phyloP scores from a whole-genome alignment of 2,797 vertebrate genomes.

The Podarcis siculus region DNA sequence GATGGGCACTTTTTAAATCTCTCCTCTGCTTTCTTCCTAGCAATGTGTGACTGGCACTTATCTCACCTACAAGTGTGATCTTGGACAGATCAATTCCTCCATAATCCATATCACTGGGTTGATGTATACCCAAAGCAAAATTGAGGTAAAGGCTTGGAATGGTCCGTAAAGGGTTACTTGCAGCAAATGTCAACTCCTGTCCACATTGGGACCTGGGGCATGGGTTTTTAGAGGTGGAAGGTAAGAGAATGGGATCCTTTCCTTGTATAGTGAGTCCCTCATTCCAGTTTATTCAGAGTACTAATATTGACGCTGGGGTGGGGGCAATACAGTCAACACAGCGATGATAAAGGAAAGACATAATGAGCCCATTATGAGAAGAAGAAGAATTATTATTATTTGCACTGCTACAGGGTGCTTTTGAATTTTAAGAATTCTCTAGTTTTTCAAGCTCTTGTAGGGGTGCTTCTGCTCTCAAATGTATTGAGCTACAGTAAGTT shows the following conservation, averaged over 20 bases:
- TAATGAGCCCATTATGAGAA: too few species aligned
- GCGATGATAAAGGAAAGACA: not conserved
- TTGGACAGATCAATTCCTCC: constrained; percentile 26
- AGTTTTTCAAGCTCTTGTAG: too few species aligned
- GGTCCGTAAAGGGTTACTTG: not conserved
- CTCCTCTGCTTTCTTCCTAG: not conserved
- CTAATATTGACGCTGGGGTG: not conserved
- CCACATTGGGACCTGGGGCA: not conserved
- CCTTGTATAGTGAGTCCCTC: not conserved
- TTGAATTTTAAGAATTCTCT: too few species aligned
- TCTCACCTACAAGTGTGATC: constrained; percentile 2
- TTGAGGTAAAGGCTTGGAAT: constrained; percentile 18
- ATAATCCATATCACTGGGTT: not conserved
- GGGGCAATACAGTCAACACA: not conserved
- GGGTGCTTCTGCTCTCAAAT: too few species aligned
- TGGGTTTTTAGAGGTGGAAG: not conserved
- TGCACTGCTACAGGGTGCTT: too few species aligned
- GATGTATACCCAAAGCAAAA: not conserved
- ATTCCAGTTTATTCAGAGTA: not conserved
- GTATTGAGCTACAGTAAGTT: too few species aligned
- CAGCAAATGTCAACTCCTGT: not conserved
- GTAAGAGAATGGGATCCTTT: not conserved
- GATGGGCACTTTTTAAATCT: not conserved
- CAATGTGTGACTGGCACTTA: constrained; percentile 1
- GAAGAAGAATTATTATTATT: too few species aligned